A percentile compares a stretch with the other conserved stretches of the same genome.
phyloP scores from a whole-genome alignment of 1,140 invertebrate species.

The Sminthurides bifidus region DNA sequence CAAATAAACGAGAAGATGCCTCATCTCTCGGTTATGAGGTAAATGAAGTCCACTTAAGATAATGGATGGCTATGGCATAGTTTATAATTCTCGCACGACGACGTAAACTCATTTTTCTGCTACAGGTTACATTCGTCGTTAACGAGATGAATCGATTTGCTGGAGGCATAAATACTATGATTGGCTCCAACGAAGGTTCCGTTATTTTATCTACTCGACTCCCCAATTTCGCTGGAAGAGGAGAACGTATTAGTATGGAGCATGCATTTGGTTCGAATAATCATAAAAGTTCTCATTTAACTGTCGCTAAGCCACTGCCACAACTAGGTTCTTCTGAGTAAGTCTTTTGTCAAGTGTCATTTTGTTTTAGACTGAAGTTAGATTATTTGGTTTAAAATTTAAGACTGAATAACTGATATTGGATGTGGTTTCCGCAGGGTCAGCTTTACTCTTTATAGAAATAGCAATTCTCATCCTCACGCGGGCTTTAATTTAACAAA shows the following conservation, averaged over 20 bases:
- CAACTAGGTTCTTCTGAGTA: conserved; percentile 45
- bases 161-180: conserved; percentile 66
- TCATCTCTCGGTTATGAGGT: conserved; percentile 67
- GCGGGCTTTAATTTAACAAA: conserved; percentile 41
- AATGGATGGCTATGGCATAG: no score
- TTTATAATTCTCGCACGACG: no score
- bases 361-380: neutral
- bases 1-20: conserved; percentile 55
- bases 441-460: conserved; percentile 1
- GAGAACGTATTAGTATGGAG: conserved; percentile 60
- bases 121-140: conserved; percentile 66
- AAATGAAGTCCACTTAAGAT: no score
- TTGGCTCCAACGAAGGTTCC: conserved; percentile 76
- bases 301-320: conserved; percentile 61
- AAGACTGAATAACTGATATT: no score
- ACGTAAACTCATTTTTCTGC: no score
- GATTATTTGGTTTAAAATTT: no score
- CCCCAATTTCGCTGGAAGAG: conserved; percentile 70
- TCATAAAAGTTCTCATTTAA: conserved; percentile 57
- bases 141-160: conserved; percentile 57
- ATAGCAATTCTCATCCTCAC: neutral
- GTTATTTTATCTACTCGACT: conserved; percentile 54
- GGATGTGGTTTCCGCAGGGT: neutral
- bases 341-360: conserved; percentile 65
- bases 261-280: conserved; percentile 62